Percentiles rank a stretch among this genome's conserved stretches.
These are phyloP conservation scores for Aricia agestis DNA, from an alignment of 1,140 invertebrate species.

Conservation along the genomic window DNA sequence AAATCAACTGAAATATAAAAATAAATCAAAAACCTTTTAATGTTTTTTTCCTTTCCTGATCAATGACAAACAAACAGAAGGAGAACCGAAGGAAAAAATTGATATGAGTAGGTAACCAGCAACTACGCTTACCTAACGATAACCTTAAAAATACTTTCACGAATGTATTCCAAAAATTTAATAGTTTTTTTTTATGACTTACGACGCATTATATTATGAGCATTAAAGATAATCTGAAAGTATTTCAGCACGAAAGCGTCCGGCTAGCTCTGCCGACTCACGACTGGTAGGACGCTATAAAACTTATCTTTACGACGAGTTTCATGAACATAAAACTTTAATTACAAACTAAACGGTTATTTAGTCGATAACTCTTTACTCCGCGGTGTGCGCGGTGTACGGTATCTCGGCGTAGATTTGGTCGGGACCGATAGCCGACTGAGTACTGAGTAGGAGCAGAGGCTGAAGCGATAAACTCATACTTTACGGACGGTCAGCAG, in stretches of 20 bases:
- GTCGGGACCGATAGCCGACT: neutral
- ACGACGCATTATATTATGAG: constrained; percentile 1
- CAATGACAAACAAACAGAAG: too few relatives aligned
- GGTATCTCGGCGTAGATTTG: neutral
- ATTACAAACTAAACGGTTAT: constrained; percentile 1
- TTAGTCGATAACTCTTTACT: neutral
- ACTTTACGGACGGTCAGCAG: too few relatives aligned
- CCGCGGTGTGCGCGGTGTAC: neutral
- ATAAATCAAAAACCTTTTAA: too few relatives aligned
- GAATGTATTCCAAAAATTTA: neutral
- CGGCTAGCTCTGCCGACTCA: too few relatives aligned
- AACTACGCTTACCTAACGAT: too few relatives aligned
- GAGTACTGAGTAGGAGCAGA: neutral
- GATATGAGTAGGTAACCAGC: too few relatives aligned
- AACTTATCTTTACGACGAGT: neutral
- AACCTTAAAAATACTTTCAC: neutral
- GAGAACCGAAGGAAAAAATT: too few relatives aligned
- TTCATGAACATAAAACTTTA: constrained; percentile 1
- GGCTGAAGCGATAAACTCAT: neutral
- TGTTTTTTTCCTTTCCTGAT: too few relatives aligned
- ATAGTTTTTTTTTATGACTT: neutral
- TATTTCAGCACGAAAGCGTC: neutral
- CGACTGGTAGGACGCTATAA: neutral
- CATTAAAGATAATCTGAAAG: constrained; percentile 3
- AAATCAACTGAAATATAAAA: too few relatives aligned